Evolutionary conservation across 2,113 vertebrate genomes (phyloP).

Genomic region (Daubentonia madagascariensis): DNA sequence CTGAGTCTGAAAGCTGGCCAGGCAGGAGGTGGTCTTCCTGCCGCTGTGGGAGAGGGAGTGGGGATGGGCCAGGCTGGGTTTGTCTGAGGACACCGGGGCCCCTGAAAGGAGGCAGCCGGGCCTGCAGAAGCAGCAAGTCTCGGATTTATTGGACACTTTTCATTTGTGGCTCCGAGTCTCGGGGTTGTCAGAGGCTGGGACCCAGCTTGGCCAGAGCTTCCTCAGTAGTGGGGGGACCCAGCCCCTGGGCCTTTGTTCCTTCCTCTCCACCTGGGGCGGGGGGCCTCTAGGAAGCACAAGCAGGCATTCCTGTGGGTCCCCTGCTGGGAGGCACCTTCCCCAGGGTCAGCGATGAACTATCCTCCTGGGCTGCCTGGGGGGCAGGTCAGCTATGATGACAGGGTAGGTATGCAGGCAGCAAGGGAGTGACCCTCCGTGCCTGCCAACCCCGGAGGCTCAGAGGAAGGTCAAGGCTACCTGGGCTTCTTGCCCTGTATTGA

Average conservation of each 20-base stretch:
- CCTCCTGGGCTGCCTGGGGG: fast-evolving
- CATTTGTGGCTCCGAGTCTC: not conserved
- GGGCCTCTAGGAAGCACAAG: not conserved
- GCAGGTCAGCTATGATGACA: not conserved
- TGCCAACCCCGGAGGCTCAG: no score
- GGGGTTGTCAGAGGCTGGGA: not conserved
- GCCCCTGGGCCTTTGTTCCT: not conserved
- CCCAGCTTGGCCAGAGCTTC: not conserved
- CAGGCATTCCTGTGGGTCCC: not conserved
- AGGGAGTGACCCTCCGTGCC: not conserved
- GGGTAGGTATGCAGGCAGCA: not conserved
- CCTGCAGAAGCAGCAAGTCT: not conserved
- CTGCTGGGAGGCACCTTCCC: not conserved
- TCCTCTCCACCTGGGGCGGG: not conserved
- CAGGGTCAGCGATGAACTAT: not conserved
- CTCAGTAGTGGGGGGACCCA: not conserved
- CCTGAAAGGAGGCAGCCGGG: not conserved
- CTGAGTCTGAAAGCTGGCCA: not conserved
- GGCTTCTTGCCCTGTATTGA: not conserved
- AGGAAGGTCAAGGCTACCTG: fast-evolving
- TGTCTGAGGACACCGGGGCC: not conserved
- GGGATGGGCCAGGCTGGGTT: fast-evolving
- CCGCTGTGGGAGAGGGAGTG: no score
- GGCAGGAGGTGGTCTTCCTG: not conserved
- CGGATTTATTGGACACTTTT: not conserved